A percentile compares a stretch with the other conserved stretches of the same genome.
Conservation (phyloP, 2,888 invertebrate species). For the Biston stratarius region DNA sequence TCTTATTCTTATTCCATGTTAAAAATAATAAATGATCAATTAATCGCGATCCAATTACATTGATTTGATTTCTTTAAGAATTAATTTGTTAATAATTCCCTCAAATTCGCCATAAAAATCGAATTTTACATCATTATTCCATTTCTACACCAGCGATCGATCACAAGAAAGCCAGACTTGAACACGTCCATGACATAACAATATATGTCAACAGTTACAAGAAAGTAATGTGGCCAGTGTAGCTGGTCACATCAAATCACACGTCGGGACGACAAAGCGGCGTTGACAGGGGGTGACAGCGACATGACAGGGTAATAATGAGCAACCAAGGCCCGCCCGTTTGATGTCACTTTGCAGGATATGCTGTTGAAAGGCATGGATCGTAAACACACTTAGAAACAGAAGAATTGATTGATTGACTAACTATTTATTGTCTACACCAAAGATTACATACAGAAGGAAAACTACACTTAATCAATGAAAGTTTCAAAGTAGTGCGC, state of each 20-base stretch:
- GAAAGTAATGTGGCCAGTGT: constrained; percentile 15
- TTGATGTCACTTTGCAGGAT: constrained; percentile 14
- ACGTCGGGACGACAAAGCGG: constrained; percentile 34
- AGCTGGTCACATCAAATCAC: constrained; percentile 14
- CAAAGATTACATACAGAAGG: too few relatives aligned
- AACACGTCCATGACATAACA: constrained; percentile 18
- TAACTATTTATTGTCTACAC: too few relatives aligned
- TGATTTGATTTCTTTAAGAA: too few relatives aligned
- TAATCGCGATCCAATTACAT: too few relatives aligned
- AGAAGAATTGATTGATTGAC: background rate
- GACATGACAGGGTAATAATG: constrained; percentile 36
- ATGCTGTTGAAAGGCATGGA: constrained; percentile 1
- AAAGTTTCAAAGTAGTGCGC: too few relatives aligned
- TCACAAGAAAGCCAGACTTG: background rate
- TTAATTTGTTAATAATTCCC: too few relatives aligned
- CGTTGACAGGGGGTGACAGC: constrained; percentile 33
- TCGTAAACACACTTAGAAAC: background rate
- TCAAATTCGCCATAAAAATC: too few relatives aligned
- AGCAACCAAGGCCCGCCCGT: constrained; percentile 24
- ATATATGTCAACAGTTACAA: constrained; percentile 19
- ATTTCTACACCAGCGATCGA: background rate
- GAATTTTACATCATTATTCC: background rate
- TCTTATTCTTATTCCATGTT: too few relatives aligned
- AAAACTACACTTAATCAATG: too few relatives aligned
- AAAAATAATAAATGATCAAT: too few relatives aligned